Evolutionary conservation across 2,797 vertebrate species (phyloP).

Genomic region (Acanthurus tractus): DNA sequence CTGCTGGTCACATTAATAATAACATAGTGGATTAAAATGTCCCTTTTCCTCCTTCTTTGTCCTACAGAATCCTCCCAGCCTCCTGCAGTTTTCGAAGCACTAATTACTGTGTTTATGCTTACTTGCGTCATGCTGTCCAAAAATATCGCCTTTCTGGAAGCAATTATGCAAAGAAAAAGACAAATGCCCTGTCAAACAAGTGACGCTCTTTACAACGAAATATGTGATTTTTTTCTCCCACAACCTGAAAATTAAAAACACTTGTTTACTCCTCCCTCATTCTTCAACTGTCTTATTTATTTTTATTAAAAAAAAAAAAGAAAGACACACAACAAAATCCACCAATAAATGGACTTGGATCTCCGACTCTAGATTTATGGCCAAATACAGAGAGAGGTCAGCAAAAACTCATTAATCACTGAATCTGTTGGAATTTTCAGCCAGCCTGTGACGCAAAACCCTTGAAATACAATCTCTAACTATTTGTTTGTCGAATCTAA

Average conservation of each 20-base stretch:
- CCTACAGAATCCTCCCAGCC: conserved; percentile 44
- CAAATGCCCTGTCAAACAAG: conserved; percentile 64
- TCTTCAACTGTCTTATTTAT: background rate
- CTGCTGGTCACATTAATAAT: conserved; percentile 79
- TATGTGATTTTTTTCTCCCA: background rate
- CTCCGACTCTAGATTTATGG: background rate
- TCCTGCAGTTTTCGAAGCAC: conserved; percentile 68
- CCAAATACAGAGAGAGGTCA: conserved; percentile 7
- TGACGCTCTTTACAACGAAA: conserved; percentile 22
- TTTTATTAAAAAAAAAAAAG: background rate
- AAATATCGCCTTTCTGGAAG: conserved; percentile 79
- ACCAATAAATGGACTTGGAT: conserved; percentile 7
- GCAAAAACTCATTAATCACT: conserved; percentile 12
- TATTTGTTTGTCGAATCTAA: background rate
- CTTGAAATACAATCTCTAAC: conserved; percentile 2
- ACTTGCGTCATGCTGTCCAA: conserved; percentile 81
- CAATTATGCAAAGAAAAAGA: conserved; percentile 78
- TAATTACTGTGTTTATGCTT: conserved; percentile 86
- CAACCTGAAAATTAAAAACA: conserved; percentile 19
- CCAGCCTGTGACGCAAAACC: background rate
- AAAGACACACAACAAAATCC: background rate
- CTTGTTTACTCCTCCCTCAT: background rate
- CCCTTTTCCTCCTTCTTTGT: conserved; percentile 58
- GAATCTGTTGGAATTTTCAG: conserved; percentile 33
- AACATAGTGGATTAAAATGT: conserved; percentile 68